phyloP scores from a whole-genome alignment of 2,113 vertebrate species.

The Xiphophorus maculatus region DNA sequence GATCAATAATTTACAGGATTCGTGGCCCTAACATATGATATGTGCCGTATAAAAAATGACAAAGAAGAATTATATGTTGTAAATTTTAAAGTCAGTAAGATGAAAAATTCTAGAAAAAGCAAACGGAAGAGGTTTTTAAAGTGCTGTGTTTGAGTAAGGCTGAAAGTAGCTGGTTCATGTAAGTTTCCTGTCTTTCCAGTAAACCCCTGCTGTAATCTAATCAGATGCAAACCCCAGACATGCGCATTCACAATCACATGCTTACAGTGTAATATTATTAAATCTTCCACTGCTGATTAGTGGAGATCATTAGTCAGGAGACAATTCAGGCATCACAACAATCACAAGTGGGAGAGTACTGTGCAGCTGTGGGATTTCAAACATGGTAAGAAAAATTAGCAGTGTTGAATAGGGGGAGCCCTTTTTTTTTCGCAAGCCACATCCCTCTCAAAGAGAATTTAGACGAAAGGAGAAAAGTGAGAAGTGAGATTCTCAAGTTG shows the following conservation, averaged over 20 bases:
- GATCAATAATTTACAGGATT: not conserved
- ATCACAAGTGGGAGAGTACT: constrained; percentile 23
- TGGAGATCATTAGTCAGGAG: constrained; percentile 45
- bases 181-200: constrained; percentile 32
- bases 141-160: constrained; percentile 23
- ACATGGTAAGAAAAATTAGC: constrained; percentile 32
- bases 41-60: not conserved
- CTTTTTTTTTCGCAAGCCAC: constrained; percentile 41
- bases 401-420: constrained; percentile 31
- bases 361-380: constrained; percentile 39
- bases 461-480: constrained; percentile 51
- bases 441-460: constrained; percentile 40
- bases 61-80: not conserved
- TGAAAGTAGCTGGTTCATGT: constrained; percentile 39
- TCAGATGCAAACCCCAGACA: constrained; percentile 23
- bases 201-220: constrained; percentile 38
- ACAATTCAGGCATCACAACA: constrained; percentile 34
- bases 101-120: not conserved
- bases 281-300: constrained; percentile 50
- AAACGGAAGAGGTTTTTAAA: constrained; percentile 2
- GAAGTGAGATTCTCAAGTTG: constrained; percentile 61
- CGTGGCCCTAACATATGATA: not conserved
- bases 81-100: not conserved
- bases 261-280: constrained; percentile 17
- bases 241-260: constrained; percentile 6